phyloP scores from a whole-genome alignment of 1,140 invertebrate genomes.

The Sitobion miscanthi region DNA sequence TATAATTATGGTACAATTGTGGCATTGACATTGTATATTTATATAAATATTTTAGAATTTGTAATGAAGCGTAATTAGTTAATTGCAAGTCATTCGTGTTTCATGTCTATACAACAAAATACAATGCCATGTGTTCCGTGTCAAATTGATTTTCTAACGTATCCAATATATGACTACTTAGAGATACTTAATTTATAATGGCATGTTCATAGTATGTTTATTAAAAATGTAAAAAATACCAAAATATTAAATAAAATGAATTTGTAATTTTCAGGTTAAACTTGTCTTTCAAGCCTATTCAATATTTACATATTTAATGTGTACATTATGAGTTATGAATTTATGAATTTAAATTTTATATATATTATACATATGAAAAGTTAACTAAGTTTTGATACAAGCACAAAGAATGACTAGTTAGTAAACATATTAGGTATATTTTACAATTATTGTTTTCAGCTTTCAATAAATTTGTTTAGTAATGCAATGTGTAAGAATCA shows the following conservation, averaged over 20 bases:
- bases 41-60: not conserved
- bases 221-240: slow-evolving; percentile 18
- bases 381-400: not conserved
- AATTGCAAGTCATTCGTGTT: not conserved
- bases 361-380: not conserved
- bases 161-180: not conserved
- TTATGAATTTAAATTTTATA: not conserved
- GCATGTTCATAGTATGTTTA: not conserved
- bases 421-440: not conserved
- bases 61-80: not conserved
- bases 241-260: not conserved
- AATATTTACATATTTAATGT: not conserved
- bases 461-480: not conserved
- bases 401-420: slow-evolving; percentile 5
- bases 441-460: not conserved
- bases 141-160: not conserved
- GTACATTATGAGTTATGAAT: not conserved
- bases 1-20: not conserved
- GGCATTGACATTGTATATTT: not conserved
- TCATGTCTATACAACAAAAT: not conserved
- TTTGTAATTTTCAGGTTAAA: not conserved
- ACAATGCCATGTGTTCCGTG: not conserved
- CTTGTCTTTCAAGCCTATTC: not conserved
- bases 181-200: not conserved
- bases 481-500: not conserved